A percentile compares a stretch with the other conserved stretches of the same genome.
phyloP scores from a whole-genome alignment of 2,888 invertebrate species.

The Himalopsyche kuldschensis region DNA sequence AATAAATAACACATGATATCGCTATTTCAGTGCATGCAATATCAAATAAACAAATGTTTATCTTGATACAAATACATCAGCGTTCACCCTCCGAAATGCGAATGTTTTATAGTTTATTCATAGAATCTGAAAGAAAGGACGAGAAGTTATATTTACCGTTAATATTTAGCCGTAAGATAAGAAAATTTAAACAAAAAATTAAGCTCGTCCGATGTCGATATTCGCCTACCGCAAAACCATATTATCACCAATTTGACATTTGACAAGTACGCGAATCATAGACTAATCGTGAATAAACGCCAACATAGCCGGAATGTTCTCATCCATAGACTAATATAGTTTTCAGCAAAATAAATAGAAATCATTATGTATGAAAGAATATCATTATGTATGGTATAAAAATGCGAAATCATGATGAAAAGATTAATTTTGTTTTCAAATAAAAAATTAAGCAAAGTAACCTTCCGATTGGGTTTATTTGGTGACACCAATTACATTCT shows the following conservation, averaged over 20 bases:
- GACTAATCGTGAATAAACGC: not conserved
- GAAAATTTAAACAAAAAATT: constrained; percentile 27
- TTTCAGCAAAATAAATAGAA: not conserved
- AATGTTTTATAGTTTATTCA: not conserved
- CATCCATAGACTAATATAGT: not conserved
- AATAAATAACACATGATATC: constrained; percentile 23
- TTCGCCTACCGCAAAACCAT: constrained; percentile 26
- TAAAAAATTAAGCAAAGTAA: no score
- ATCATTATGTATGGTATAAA: no score
- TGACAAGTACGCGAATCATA: constrained; percentile 16
- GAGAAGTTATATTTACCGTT: constrained; percentile 14
- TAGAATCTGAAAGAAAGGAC: not conserved
- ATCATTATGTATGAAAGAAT: no score
- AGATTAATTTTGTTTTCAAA: no score
- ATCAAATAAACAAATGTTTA: constrained; percentile 21
- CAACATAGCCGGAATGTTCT: not conserved
- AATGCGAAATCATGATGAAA: no score
- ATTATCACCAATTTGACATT: constrained; percentile 30
- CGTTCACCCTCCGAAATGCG: not conserved
- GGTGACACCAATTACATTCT: no score
- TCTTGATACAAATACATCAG: not conserved
- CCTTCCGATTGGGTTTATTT: no score
- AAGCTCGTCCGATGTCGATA: constrained; percentile 8
- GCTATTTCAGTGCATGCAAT: constrained; percentile 6
- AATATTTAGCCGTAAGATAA: not conserved